Evolutionary conservation across 2,888 invertebrate species (phyloP).

Genomic region (Brachyopa scutellaris): DNA sequence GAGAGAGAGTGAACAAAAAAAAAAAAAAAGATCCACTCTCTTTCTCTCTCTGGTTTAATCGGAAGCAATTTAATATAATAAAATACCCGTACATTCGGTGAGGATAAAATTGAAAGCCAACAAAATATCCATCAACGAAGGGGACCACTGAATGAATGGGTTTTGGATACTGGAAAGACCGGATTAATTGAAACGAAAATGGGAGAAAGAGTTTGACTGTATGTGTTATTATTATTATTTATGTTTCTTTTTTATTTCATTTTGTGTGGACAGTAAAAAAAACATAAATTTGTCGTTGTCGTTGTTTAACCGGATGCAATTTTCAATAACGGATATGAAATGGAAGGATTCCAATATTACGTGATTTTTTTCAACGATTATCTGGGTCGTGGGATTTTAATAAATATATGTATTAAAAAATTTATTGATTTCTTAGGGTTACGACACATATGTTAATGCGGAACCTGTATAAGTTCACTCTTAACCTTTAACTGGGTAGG

Average conservation of each 20-base stretch:
- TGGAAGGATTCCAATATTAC: slow-evolving; percentile 47
- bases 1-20: not conserved
- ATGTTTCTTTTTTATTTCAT: slow-evolving; percentile 21
- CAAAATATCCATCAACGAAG: slow-evolving; percentile 43
- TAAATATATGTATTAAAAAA: slow-evolving; percentile 22
- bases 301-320: slow-evolving; percentile 64
- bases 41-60: slow-evolving; percentile 37
- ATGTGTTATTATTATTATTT: not conserved
- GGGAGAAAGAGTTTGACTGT: slow-evolving; percentile 9
- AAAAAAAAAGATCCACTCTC: not conserved
- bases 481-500: no score
- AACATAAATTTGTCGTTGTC: slow-evolving; percentile 32
- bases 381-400: slow-evolving; percentile 28
- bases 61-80: slow-evolving; percentile 65
- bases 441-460: no score
- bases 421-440: slow-evolving; percentile 36
- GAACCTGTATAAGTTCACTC: no score
- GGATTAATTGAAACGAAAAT: slow-evolving; percentile 65
- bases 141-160: slow-evolving; percentile 8
- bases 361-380: slow-evolving; percentile 8
- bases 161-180: slow-evolving; percentile 18
- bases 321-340: slow-evolving; percentile 67
- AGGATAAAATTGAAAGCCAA: slow-evolving; percentile 38
- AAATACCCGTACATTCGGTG: slow-evolving; percentile 36
- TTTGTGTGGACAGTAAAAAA: slow-evolving; percentile 33